These are phyloP conservation scores for Pristiophorus japonicus DNA, from an alignment of 2,113 vertebrate genomes.

Conservation along the genomic window DNA sequence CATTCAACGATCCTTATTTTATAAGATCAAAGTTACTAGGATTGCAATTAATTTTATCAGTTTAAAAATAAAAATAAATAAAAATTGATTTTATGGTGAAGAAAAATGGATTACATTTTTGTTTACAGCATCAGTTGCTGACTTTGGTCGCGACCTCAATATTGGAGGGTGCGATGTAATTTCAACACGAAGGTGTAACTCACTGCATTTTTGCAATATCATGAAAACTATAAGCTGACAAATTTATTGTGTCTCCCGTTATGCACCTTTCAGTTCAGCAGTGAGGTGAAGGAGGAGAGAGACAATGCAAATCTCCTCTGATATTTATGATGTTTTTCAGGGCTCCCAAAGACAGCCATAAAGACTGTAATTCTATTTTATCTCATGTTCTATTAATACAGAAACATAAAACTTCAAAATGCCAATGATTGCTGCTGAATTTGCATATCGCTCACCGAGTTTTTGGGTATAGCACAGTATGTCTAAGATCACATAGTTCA, in stretches of 20 bases:
- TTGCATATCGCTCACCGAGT: neutral
- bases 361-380: neutral
- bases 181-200: constrained; percentile 30
- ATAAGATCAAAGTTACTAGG: constrained; percentile 44
- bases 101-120: constrained; percentile 42
- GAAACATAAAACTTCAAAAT: neutral
- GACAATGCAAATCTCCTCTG: neutral
- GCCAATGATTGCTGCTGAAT: neutral
- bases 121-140: constrained; percentile 39
- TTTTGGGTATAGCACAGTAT: neutral
- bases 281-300: neutral
- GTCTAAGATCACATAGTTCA: neutral
- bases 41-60: constrained; percentile 49
- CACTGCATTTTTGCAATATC: constrained; percentile 37
- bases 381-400: neutral
- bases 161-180: constrained; percentile 39
- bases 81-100: constrained; percentile 41
- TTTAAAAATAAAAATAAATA: constrained; percentile 42
- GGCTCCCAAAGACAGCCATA: neutral
- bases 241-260: constrained; percentile 8
- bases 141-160: constrained; percentile 38
- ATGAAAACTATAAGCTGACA: constrained; percentile 39
- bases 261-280: neutral
- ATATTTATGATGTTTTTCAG: neutral
- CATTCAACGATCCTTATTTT: constrained; percentile 49